Base-by-base conservation (phyloP, 2,888 invertebrate species). In the Cheilosia urbana region DNA sequence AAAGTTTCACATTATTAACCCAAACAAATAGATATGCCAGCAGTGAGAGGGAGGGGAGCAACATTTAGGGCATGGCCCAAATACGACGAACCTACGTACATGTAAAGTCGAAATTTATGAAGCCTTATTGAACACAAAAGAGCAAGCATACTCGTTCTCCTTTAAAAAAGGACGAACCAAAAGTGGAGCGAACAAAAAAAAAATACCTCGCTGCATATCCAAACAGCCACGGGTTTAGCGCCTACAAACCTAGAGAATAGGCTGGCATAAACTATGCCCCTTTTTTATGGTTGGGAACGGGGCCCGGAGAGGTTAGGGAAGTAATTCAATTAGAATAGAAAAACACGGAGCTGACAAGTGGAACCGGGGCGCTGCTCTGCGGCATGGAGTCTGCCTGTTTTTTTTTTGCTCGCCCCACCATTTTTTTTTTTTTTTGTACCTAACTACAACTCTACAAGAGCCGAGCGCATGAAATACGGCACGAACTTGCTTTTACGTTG, bases 301-400 rank as follows among this genome's bases (percentile, higher is more conserved):
- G 30, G 30, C 30, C 9, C 9, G 30, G 30, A 42, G 57, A 68
- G 57, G 72, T 77, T 72, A 73, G 68, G 42, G 79, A 84, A 84
- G 79, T 84, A 84, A 84, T 84, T 84, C 83, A 84, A 84, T 84
- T 84, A 84, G 83, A 71, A 84, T 84, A 65, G 79, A 79, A 75
- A 66, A 73, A 79, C 79, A 84, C 69, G 65, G 57, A 84, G 79
- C 83, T 84, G 83, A 84, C 83, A 84, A 84, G 83, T 84, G 83
- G 79, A 84, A 84, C 83, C 69, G 65, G 53, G 57, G 58, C 58
- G 34, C 72, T 53, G 71, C 72, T 53, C 24, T 53, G 71, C 47
- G 68, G 62, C 82, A 66, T 58, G 60, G 65, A 60, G 65, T 53
- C 71, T 71, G 82, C 71, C 34, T 68, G 13, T 24, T 5, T 51